Conservation (phyloP, 2,888 invertebrate genomes). For the Andrena flavipes region DNA sequence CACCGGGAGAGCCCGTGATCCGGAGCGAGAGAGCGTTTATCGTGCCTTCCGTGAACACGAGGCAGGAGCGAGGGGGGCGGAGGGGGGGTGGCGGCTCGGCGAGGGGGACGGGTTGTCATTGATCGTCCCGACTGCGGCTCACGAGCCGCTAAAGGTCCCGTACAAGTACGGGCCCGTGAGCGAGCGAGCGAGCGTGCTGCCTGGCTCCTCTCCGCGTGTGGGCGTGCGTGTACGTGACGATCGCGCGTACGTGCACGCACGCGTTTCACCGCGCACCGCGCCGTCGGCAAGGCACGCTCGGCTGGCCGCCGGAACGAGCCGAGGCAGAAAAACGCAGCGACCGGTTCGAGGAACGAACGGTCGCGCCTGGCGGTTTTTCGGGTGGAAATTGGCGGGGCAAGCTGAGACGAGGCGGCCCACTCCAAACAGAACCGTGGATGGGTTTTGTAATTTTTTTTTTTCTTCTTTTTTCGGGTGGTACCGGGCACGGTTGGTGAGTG, state of each 20-base stretch:
- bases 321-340: constrained; percentile 45
- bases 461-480: background rate
- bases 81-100: constrained; percentile 32
- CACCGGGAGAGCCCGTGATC: constrained; percentile 64
- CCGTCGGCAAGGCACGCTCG: constrained; percentile 60
- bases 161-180: constrained; percentile 81
- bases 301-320: constrained; percentile 48
- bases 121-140: constrained; percentile 82
- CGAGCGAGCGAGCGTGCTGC: constrained; percentile 31
- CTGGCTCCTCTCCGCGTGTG: constrained; percentile 38
- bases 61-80: constrained; percentile 60
- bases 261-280: constrained; percentile 51
- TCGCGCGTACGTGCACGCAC: constrained; percentile 56
- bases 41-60: constrained; percentile 66
- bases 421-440: constrained; percentile 34
- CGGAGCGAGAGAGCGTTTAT: constrained; percentile 69
- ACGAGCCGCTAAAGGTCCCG: constrained; percentile 84
- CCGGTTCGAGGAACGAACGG: constrained; percentile 29
- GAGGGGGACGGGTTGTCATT: constrained; percentile 82
- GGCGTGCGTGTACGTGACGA: constrained; percentile 52
- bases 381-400: constrained; percentile 43
- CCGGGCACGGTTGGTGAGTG: background rate
- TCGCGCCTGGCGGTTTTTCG: constrained; percentile 27
- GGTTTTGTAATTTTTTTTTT: background rate
- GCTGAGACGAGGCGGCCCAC: constrained; percentile 17